These are phyloP conservation scores for Limnodromus scolopaceus DNA, from an alignment of 2,797 vertebrate genomes.

Conservation along the genomic window DNA sequence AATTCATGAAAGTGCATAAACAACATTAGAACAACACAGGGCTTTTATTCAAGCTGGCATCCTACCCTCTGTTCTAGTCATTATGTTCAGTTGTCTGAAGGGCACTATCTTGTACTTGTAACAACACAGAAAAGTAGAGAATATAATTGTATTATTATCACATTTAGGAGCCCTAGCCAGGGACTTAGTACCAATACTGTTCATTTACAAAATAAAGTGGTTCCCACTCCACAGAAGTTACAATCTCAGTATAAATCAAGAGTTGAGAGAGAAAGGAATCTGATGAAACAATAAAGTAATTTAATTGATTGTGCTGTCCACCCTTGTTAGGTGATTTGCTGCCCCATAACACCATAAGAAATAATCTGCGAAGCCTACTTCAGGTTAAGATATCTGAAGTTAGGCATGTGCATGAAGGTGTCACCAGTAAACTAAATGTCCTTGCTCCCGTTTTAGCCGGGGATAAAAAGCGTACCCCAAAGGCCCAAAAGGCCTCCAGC, in stretches of 20 bases:
- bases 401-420: background rate
- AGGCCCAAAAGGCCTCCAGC: background rate
- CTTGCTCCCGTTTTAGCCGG: background rate
- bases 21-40: background rate
- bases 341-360: background rate
- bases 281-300: background rate
- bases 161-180: background rate
- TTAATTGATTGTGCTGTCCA: background rate
- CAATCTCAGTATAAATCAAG: background rate
- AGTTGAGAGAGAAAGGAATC: background rate
- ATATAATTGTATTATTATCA: background rate
- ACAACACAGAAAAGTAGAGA: background rate
- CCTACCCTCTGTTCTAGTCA: background rate
- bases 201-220: background rate
- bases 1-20: background rate
- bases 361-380: background rate
- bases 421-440: background rate
- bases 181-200: background rate
- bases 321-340: background rate
- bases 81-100: background rate
- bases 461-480: accelerated
- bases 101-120: background rate
- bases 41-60: background rate
- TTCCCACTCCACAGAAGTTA: background rate
- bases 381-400: background rate